Evolutionary conservation across 2,113 vertebrate genomes (phyloP).

Genomic region (Colius striatus): DNA sequence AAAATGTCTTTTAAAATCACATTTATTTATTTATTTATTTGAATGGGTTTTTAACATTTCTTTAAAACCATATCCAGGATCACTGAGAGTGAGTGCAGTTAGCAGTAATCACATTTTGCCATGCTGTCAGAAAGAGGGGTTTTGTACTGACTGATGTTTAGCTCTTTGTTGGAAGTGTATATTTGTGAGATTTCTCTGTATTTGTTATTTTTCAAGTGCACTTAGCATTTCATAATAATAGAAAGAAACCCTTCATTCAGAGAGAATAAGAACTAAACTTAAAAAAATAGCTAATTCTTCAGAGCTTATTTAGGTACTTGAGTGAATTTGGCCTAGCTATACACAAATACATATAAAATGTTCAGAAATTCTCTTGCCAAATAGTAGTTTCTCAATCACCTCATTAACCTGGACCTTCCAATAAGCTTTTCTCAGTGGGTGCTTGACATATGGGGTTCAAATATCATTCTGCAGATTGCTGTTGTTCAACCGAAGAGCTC

Average conservation of each 20-base stretch:
- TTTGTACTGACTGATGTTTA: background rate
- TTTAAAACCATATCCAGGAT: background rate
- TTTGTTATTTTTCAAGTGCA: background rate
- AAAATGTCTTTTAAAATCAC: background rate
- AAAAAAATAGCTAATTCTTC: background rate
- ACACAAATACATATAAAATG: background rate
- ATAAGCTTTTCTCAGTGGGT: background rate
- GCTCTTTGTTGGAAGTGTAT: background rate
- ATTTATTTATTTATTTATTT: background rate
- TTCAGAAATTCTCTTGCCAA: background rate
- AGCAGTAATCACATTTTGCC: background rate
- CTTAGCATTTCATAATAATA: background rate
- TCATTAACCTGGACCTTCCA: background rate
- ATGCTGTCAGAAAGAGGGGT: background rate
- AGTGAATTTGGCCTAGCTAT: background rate
- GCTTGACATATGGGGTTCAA: fast-evolving
- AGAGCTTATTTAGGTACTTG: background rate
- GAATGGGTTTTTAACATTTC: background rate
- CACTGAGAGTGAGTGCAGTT: background rate
- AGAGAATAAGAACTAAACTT: background rate
- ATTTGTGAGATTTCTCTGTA: background rate
- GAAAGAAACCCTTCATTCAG: background rate
- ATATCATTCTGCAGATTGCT: background rate
- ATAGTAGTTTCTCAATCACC: background rate
- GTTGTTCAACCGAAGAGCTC: background rate